phyloP scores from a whole-genome alignment of 2,797 vertebrate genomes.

The Gymnoscopelus braueri region DNA sequence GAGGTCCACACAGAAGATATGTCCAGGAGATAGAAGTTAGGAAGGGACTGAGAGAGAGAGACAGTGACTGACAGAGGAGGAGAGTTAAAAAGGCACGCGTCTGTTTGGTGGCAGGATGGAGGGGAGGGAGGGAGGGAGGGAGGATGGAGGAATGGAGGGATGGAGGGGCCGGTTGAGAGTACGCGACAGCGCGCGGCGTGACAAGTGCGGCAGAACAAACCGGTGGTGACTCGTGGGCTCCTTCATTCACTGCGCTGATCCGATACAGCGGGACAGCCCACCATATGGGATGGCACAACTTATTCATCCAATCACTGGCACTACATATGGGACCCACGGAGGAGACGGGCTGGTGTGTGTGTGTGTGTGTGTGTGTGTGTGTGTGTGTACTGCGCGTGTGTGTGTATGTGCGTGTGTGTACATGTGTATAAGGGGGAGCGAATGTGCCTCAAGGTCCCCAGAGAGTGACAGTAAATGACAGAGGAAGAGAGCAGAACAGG shows the following conservation, averaged over 20 bases:
- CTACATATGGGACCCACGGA: constrained; percentile 70
- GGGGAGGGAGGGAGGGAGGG: neutral
- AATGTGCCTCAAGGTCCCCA: constrained; percentile 58
- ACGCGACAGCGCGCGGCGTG: constrained; percentile 61
- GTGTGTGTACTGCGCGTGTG: neutral
- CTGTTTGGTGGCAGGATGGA: constrained; percentile 67
- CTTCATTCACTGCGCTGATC: constrained; percentile 79
- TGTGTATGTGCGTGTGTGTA: constrained; percentile 14
- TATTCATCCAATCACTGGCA: constrained; percentile 79
- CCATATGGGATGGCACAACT: constrained; percentile 85
- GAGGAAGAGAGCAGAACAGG: constrained; percentile 47
- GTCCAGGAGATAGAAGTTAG: constrained; percentile 42
- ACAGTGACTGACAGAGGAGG: constrained; percentile 69
- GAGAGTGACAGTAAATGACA: constrained; percentile 65
- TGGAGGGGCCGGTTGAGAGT: constrained; percentile 3
- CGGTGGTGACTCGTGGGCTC: constrained; percentile 74
- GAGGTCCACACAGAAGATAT: neutral
- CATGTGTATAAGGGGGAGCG: neutral
- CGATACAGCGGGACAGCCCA: constrained; percentile 79
- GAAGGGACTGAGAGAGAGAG: constrained; percentile 64
- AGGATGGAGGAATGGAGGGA: constrained; percentile 59
- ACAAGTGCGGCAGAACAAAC: constrained; percentile 83
- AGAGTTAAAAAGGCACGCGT: constrained; percentile 72
- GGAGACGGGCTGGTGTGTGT: constrained; percentile 41
- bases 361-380: constrained; percentile 23